Conservation (phyloP, 1,140 invertebrate genomes). For the Trachymyrmex septentrionalis region DNA sequence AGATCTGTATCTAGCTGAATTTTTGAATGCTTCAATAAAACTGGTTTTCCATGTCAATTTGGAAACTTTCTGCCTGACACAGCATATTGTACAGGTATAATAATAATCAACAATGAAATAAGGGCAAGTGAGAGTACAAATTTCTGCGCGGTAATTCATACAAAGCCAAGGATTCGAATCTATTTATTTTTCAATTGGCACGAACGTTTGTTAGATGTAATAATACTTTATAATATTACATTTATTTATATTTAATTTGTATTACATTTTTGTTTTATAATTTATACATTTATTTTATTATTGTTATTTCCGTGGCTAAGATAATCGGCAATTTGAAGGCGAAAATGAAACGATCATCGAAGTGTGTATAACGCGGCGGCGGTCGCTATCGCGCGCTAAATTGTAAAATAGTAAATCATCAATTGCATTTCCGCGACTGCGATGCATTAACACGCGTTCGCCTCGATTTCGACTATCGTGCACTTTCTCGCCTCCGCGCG, state of each 20-base stretch:
- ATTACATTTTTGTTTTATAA: neutral
- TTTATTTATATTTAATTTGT: neutral
- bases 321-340: slow-evolving; percentile 38
- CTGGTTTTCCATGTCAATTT: too few species aligned
- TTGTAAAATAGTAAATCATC: slow-evolving; percentile 61
- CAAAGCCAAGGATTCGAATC: too few species aligned
- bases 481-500: slow-evolving; percentile 34
- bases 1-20: too few species aligned
- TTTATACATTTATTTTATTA: neutral
- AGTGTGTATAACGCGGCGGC: slow-evolving; percentile 33
- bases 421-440: slow-evolving; percentile 41
- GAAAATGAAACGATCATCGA: slow-evolving; percentile 51
- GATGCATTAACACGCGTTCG: slow-evolving; percentile 47
- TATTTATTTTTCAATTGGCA: too few species aligned
- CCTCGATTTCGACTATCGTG: slow-evolving; percentile 57
- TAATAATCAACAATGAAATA: too few species aligned
- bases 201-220: too few species aligned
- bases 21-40: too few species aligned
- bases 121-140: too few species aligned
- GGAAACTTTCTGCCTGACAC: too few species aligned
- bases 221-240: neutral
- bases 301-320: neutral
- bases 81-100: too few species aligned
- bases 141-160: too few species aligned
- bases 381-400: slow-evolving; percentile 37